phyloP scores from a whole-genome alignment of 2,888 invertebrate species.

The Drosophila fulvimacula region DNA sequence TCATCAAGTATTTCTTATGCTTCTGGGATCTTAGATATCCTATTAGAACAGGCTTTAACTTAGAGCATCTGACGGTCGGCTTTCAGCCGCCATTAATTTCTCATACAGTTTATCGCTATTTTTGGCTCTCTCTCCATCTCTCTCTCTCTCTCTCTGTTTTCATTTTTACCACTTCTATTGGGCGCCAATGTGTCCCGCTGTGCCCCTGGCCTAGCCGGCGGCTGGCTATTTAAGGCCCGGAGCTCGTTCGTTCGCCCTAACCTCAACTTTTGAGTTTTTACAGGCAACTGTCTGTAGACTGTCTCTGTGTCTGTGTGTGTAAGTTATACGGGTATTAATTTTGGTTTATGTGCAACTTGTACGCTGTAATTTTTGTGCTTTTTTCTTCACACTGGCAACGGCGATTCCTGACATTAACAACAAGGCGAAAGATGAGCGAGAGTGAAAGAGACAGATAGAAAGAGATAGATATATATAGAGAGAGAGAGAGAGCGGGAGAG shows the following conservation, averaged over 20 bases:
- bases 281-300: constrained; percentile 26
- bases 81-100: neutral
- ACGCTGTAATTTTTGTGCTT: constrained; percentile 62
- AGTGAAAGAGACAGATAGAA: neutral
- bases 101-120: neutral
- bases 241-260: constrained; percentile 11
- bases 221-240: constrained; percentile 51
- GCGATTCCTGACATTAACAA: constrained; percentile 43
- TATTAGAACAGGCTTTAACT: too few relatives aligned
- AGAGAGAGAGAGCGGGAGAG: neutral
- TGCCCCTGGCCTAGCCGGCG: constrained; percentile 19
- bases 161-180: constrained; percentile 48
- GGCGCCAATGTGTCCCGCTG: constrained; percentile 29
- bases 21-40: neutral
- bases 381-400: constrained; percentile 56
- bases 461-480: neutral
- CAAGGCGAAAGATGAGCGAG: constrained; percentile 10
- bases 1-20: neutral
- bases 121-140: neutral
- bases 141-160: constrained; percentile 5
- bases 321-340: constrained; percentile 76
- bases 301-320: constrained; percentile 47
- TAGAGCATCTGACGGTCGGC: neutral
- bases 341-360: constrained; percentile 77
- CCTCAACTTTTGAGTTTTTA: constrained; percentile 36